Conservation (phyloP, 2,797 vertebrate genomes). For the Cirrhinus molitorella region DNA sequence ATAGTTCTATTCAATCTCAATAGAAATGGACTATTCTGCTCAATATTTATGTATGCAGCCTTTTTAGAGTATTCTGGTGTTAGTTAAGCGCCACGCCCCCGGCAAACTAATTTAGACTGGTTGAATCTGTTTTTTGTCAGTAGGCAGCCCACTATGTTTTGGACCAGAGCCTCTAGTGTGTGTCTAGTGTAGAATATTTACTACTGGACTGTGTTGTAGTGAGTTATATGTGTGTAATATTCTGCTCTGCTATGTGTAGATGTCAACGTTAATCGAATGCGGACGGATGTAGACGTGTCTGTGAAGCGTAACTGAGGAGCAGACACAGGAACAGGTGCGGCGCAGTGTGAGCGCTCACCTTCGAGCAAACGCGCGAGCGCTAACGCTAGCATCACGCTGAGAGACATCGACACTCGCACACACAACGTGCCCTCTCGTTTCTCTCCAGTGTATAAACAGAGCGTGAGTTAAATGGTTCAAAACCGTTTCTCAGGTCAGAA, state of each 20-base stretch:
- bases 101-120: neutral
- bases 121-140: neutral
- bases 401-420: slow-evolving; percentile 49
- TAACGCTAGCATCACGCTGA: slow-evolving; percentile 48
- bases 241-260: slow-evolving; percentile 21
- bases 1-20: neutral
- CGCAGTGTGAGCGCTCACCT: slow-evolving; percentile 56
- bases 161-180: neutral
- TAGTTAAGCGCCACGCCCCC: neutral
- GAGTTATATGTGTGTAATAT: slow-evolving; percentile 1
- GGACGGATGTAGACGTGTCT: slow-evolving; percentile 43
- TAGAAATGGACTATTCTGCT: neutral
- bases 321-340: slow-evolving; percentile 57
- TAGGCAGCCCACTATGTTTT: neutral
- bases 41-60: neutral
- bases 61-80: neutral
- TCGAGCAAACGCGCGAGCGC: slow-evolving; percentile 24
- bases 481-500: neutral
- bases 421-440: slow-evolving; percentile 41
- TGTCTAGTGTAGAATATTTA: neutral
- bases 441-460: slow-evolving; percentile 13
- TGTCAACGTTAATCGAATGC: slow-evolving; percentile 8
- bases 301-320: slow-evolving; percentile 42
- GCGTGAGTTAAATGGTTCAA: neutral
- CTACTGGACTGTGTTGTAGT: neutral